Conservation (phyloP, 2,888 invertebrate genomes). For the Trilocha varians region DNA sequence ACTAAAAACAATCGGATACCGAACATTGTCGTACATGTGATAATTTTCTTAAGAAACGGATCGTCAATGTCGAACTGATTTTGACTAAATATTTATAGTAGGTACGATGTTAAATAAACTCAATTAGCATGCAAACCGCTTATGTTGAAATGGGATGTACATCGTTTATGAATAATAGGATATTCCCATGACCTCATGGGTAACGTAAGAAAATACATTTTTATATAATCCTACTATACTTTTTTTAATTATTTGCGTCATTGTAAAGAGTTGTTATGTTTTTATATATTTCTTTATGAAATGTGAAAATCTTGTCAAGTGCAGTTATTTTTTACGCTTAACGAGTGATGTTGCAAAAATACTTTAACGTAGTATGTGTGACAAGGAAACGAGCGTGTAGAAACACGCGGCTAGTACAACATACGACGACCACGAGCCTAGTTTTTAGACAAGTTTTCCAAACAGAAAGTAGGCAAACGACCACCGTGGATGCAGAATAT, state of each 20-base stretch:
- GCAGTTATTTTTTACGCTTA: constrained; percentile 6
- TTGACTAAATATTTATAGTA: not conserved
- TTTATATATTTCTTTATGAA: not conserved
- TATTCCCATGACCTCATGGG: not conserved
- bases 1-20: not conserved
- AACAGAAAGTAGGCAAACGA: constrained; percentile 63
- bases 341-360: constrained; percentile 16
- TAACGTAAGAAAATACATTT: no score
- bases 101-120: not conserved
- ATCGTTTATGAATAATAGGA: not conserved
- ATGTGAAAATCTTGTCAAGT: no score
- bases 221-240: not conserved
- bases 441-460: constrained; percentile 64
- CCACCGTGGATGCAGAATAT: constrained; percentile 28
- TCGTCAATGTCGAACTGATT: not conserved
- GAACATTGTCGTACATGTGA: not conserved
- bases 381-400: constrained; percentile 25
- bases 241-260: not conserved
- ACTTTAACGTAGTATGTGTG: constrained; percentile 12
- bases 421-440: constrained; percentile 45
- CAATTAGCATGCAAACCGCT: not conserved
- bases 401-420: constrained; percentile 37
- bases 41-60: constrained; percentile 1
- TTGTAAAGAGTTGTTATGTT: not conserved
- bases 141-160: not conserved